phyloP scores from a whole-genome alignment of 2,113 vertebrate species.

The Theropithecus gelada region DNA sequence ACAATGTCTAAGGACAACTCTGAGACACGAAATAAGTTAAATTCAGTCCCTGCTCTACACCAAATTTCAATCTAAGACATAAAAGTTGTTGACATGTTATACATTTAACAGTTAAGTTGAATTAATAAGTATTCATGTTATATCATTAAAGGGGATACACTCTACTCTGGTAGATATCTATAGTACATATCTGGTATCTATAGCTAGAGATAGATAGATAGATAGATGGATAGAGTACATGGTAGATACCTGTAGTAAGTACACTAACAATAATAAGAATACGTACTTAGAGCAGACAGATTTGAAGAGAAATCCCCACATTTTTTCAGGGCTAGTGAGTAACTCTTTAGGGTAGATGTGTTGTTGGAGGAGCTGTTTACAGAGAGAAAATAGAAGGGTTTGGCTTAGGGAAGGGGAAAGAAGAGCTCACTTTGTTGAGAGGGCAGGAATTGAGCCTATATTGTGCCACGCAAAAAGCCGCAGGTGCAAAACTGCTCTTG shows the following conservation, averaged over 20 bases:
- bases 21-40: not conserved
- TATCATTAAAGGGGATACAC: not conserved
- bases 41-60: not conserved
- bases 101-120: not conserved
- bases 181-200: too few species aligned
- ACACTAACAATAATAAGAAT: not conserved
- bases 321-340: not conserved
- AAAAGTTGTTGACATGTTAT: not conserved
- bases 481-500: not conserved
- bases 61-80: not conserved
- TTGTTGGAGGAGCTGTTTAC: not conserved
- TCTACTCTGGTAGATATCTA: not conserved
- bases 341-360: not conserved
- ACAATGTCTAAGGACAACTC: not conserved
- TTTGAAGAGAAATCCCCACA: not conserved
- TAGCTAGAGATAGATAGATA: too few species aligned
- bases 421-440: not conserved
- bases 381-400: not conserved
- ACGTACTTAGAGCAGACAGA: not conserved
- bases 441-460: not conserved
- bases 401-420: not conserved
- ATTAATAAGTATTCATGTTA: not conserved
- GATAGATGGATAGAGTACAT: too few species aligned
- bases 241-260: not conserved
- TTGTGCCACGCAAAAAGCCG: not conserved